Percentiles rank a stretch among this genome's conserved stretches.
These are phyloP conservation scores for Campoletis raptor DNA, from an alignment of 2,888 invertebrate genomes.

Conservation along the genomic window DNA sequence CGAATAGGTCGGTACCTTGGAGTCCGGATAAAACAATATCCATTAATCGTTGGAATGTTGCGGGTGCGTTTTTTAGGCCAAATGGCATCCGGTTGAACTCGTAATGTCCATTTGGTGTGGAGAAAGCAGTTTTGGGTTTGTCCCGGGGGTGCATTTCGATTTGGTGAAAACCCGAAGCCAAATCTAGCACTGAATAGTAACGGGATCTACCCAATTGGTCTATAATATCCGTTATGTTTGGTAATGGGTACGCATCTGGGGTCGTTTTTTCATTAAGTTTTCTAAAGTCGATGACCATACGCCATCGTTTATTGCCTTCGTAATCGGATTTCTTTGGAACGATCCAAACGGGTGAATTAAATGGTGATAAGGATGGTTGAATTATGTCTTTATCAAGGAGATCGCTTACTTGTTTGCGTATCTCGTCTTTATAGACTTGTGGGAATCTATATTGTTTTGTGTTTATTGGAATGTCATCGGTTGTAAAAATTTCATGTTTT, in stretches of 20 bases:
- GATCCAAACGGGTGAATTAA: slow-evolving; percentile 43
- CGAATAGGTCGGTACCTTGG: slow-evolving; percentile 45
- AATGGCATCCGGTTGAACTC: slow-evolving; percentile 61
- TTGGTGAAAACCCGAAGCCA: too few species aligned
- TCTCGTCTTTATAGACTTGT: slow-evolving; percentile 34
- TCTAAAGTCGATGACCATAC: slow-evolving; percentile 34
- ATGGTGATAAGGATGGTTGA: slow-evolving; percentile 31
- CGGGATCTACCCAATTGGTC: slow-evolving; percentile 63
- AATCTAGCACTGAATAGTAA: too few species aligned
- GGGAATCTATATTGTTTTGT: slow-evolving; percentile 48
- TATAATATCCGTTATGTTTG: slow-evolving; percentile 62
- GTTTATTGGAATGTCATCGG: slow-evolving; percentile 41
- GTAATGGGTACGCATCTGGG: slow-evolving; percentile 53
- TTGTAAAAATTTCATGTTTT: slow-evolving; percentile 31
- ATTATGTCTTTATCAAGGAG: slow-evolving; percentile 31
- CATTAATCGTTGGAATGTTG: slow-evolving; percentile 61
- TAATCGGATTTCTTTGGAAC: slow-evolving; percentile 42
- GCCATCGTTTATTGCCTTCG: neutral
- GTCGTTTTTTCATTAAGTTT: slow-evolving; percentile 57
- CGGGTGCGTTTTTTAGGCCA: slow-evolving; percentile 52
- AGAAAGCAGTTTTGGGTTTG: too few species aligned
- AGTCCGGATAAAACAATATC: slow-evolving; percentile 53
- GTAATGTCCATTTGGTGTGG: too few species aligned
- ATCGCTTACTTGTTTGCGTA: slow-evolving; percentile 19
- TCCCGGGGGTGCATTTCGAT: too few species aligned